These are phyloP conservation scores for Anthrax anthrax DNA, from an alignment of 2,888 invertebrate species.

Conservation along the genomic window DNA sequence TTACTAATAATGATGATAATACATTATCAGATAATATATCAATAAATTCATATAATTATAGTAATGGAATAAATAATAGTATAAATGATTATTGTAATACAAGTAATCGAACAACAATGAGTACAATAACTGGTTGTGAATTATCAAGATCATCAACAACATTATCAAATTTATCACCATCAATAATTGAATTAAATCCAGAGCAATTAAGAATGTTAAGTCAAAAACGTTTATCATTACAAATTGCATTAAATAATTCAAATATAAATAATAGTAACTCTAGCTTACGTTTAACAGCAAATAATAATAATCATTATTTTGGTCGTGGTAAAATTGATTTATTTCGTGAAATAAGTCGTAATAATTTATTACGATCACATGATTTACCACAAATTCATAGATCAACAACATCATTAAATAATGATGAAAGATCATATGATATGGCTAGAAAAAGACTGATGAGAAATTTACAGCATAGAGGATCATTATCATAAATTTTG, in stretches of 20 bases:
- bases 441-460: neutral
- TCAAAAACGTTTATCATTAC: slow-evolving; percentile 30
- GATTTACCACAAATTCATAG: slow-evolving; percentile 11
- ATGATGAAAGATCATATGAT: neutral
- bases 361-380: slow-evolving; percentile 26
- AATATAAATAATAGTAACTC: neutral
- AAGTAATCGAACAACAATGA: no score
- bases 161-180: slow-evolving; percentile 9
- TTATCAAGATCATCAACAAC: neutral
- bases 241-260: slow-evolving; percentile 26
- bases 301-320: neutral
- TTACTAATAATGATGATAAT: slow-evolving; percentile 16
- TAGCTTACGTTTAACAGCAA: neutral
- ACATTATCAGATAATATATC: slow-evolving; percentile 19
- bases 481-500: slow-evolving; percentile 4
- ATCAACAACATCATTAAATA: slow-evolving; percentile 5
- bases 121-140: neutral
- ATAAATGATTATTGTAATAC: neutral
- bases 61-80: neutral
- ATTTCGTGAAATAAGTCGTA: slow-evolving; percentile 20
- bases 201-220: slow-evolving; percentile 30
- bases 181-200: slow-evolving; percentile 29
- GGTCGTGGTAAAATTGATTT: slow-evolving; percentile 17
- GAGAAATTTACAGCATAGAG: slow-evolving; percentile 2
- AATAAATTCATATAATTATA: slow-evolving; percentile 14